Base-by-base conservation (phyloP, 1,140 invertebrate species). In the Aphelinus certus region DNA sequence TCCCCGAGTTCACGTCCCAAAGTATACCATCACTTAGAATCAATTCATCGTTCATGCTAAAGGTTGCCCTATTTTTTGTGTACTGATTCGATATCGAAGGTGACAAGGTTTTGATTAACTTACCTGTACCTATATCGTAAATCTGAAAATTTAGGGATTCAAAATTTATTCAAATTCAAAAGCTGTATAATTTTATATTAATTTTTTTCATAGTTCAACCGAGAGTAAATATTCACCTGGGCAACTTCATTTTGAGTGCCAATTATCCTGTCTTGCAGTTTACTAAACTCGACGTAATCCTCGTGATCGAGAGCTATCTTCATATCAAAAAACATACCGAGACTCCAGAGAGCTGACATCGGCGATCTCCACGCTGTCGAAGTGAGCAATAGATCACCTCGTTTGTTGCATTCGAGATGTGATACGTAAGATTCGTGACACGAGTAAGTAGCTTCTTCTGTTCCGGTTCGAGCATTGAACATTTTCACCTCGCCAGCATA, bases 21-120 rank as follows among this genome's bases (percentile, higher is more conserved):
- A 99, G 88, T 2, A 99, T 96, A 51, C 98, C 98, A 87, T 99
- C 98, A 83, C 83, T 85, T 1, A 99, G 88, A 26, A 99, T 93
- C 47, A 99, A 86, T 80, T 98, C 96, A 85, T 99, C 98, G 9
- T 94, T 94, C 76, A 95, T 95, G 85, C 94, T 95, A 84, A 99
- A 98, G 0, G 95, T 97, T 0, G 98, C 98, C 63, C 94, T 90
- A 87, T 99, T 99, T 86, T 95, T 94, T 3, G 92, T 93, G 85
- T 99, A 99, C 80, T 95, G 92, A 88, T 99, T 99, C 47, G 94
- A 94, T 79, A 95, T 92, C 63, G 91, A 90, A 7, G 95, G 94
- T 56, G 91, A 92, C 45, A 99, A 91, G 0, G 92, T 93, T 56
- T 91, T 87, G 53, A 99, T 82, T 71, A 92, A 88, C 76, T 91